Evolutionary conservation across 37 sponge, comb jelly and placozoan species (phyloP).

Genomic region (Tethya wilhelma): DNA sequence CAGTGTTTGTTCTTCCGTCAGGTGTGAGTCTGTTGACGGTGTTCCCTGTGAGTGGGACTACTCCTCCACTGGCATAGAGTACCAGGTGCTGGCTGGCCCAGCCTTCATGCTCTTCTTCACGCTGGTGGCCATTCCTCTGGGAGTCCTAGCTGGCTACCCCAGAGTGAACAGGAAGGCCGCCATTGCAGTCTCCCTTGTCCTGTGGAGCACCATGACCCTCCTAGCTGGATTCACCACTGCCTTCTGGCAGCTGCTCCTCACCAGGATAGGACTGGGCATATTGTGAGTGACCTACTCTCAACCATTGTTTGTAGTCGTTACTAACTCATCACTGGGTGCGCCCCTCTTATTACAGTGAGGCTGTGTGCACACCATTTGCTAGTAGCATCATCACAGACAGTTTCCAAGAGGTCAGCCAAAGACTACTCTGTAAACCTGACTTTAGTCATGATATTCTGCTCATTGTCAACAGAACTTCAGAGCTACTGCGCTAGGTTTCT

Average conservation of each 20-base stretch:
- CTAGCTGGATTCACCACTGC: conserved; percentile 53
- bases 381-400: conserved; percentile 72
- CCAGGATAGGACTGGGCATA: conserved; percentile 69
- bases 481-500: conserved; percentile 77
- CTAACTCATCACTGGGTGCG: background rate
- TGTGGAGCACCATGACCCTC: conserved; percentile 80
- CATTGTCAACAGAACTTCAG: conserved; percentile 34
- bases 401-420: conserved; percentile 45
- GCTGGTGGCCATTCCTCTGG: conserved; percentile 65
- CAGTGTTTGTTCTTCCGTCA: background rate
- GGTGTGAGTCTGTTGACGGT: background rate
- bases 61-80: conserved; percentile 46
- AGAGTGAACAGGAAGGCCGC: conserved; percentile 37
- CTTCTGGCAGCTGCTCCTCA: conserved; percentile 72
- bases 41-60: conserved; percentile 58
- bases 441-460: background rate
- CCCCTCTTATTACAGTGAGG: conserved; percentile 46
- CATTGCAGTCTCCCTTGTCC: conserved; percentile 40
- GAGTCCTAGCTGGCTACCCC: conserved; percentile 55
- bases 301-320: background rate
- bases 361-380: conserved; percentile 81
- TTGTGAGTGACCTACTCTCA: conserved; percentile 56
- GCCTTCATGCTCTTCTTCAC: conserved; percentile 75
- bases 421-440: background rate
- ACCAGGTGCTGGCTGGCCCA: conserved; percentile 81